Evolutionary conservation across 2,797 vertebrate species (phyloP), one percentile per base, ranked within the genome.

Genomic region (Spinibarbus caldwelli): DNA sequence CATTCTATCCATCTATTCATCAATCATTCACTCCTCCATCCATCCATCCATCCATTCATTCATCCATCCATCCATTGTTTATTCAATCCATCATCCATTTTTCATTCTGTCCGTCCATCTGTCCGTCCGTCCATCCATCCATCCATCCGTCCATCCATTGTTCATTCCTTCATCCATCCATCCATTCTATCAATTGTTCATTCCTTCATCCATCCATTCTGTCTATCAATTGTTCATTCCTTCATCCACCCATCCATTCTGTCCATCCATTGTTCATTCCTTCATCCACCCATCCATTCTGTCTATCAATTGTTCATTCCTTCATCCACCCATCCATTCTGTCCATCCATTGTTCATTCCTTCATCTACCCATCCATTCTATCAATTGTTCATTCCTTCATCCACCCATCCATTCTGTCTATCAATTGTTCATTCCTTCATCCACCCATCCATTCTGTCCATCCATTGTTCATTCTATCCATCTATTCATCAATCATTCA

Each of bases 301-400:
- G 2, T 36, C 10, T 2, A 10, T 34, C 1, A n/a, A n/a, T 52
- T 19, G 5, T 17, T 43, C 3, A 43, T 43, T 43, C 45, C 1
- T 5, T 15, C 15, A 19, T 45, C 15, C 0, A 21, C 6, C 47
- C 23, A 9, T 54, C 7, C 8, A 54, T 6, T 66, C 3, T 2
- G 2, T 36, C 10, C 5, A 10, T 34, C 1, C 17, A 1, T 38
- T 7, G 1, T 57, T 5, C 0, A 2, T 62, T 9, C 3, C 2
- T 17, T 15, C 2, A 17, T 31, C 12, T 8, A 68, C 38, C 17
- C 0, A 3, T 29, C 11, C 54, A 57, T n/a, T 49, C 47, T 4
- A 43, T 49, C 47, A 9, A 59, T 59, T n/a, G n/a, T n/a, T n/a
- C n/a, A n/a, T n/a, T n/a, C 57, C 23, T 26, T n/a, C 6, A 34